phyloP scores from a whole-genome alignment of 92 coral and sea anemone genomes.

The Actinostola sp. region DNA sequence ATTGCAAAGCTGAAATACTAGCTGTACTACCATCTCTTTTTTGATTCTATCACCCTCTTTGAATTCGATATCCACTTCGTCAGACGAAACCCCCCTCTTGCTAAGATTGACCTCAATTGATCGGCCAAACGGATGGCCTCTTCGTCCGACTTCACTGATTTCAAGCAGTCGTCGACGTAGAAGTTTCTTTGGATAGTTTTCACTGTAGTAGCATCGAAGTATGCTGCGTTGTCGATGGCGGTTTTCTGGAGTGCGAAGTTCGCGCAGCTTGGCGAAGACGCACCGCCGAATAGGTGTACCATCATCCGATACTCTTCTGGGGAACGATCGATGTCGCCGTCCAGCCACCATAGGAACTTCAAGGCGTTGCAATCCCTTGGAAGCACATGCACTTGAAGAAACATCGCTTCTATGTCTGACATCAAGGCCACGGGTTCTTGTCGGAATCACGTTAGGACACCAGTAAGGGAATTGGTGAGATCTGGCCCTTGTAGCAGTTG shows the following conservation, averaged over 20 bases:
- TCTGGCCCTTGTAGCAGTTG: constrained; percentile 68
- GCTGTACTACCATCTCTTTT: too few relatives aligned
- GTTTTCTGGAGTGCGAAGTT: constrained; percentile 45
- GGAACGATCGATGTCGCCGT: constrained; percentile 38
- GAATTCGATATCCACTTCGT: constrained; percentile 46
- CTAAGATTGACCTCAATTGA: constrained; percentile 16
- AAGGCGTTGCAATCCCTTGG: constrained; percentile 44
- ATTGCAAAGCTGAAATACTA: too few relatives aligned
- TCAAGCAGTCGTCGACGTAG: constrained; percentile 51
- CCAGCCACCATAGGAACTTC: constrained; percentile 47
- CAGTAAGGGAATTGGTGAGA: constrained; percentile 51
- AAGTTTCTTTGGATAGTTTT: constrained; percentile 19
- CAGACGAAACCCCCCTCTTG: constrained; percentile 35
- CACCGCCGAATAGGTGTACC: constrained; percentile 47
- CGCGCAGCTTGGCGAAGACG: constrained; percentile 55
- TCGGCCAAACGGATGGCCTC: constrained; percentile 18
- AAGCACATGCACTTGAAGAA: constrained; percentile 48
- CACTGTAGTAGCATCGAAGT: constrained; percentile 16
- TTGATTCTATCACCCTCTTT: constrained; percentile 17
- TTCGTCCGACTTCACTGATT: constrained; percentile 27
- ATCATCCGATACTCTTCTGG: constrained; percentile 54
- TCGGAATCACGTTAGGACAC: constrained; percentile 55
- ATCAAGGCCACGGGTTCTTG: constrained; percentile 46
- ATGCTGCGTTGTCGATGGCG: constrained; percentile 35
- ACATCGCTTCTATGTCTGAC: constrained; percentile 56